Evolutionary conservation across 2,797 vertebrate genomes (phyloP), one percentile per base, ranked within the genome.

Genomic region (Ctenosaura bakeri): DNA sequence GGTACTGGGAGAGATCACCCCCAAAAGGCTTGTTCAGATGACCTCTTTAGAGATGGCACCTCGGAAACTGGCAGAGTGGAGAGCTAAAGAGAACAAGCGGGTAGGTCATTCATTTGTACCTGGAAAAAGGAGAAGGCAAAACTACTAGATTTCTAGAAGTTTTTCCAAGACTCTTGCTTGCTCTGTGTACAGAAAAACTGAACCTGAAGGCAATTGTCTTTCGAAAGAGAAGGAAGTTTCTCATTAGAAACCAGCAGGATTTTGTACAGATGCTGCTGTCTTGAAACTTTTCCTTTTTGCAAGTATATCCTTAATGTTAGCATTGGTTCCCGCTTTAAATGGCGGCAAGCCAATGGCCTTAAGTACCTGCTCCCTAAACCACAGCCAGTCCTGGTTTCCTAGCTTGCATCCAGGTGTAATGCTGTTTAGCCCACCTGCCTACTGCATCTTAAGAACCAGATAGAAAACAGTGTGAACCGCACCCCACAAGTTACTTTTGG

Each of bases 51-150:
- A 97, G 83, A 80, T 97, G 93, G 96, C 96, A 59, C 91, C 95
- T 24, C 90, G 95, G 64, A 95, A 96, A 64, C 91, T 97, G 88
- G 93, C 93, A 77, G 89, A 95, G 90, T 97, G 96, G 96, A 95
- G 96, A 93, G 95, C 94, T 81, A 94, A 93, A 86, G 93, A 97
- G 64, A 92, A 93, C 76, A 95, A 88, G n/a, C 96, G 87, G 86
- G 97, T 97, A 86, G 95, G 96, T 90, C 2, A 13, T 3, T 5
- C 32, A 69, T 46, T 59, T 14, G 50, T 52, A 18, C 4, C n/a
- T n/a, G 22, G 14, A 42, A 54, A 54, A 50, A 69, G n/a, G 32
- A 32, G 16, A 1, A 29, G 3, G 32, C 2, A 3, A n/a, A 56
- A 38, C 13, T 0, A 9, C 0, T 69, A 13, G 7, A 56, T 32